Conservation (phyloP, 1,140 invertebrate genomes). For the Leptonema lineaticorne region DNA sequence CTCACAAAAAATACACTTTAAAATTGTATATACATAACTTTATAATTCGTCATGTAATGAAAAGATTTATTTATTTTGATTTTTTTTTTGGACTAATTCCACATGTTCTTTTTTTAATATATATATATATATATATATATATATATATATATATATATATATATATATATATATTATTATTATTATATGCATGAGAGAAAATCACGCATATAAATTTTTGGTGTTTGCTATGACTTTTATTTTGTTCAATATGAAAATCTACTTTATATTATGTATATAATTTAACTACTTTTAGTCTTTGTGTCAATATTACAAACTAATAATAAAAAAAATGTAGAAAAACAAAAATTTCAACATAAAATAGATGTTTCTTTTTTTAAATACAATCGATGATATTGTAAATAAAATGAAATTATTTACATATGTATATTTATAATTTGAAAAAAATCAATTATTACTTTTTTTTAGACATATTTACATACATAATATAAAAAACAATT, state of each 20-base stretch:
- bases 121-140: conserved; percentile 2
- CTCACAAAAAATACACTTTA: conserved; percentile 1
- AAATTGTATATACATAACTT: conserved; percentile 1
- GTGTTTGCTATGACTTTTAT: too few relatives aligned
- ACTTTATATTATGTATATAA: conserved; percentile 23
- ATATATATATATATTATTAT: too few relatives aligned
- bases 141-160: conserved; percentile 7
- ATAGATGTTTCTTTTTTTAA: too few relatives aligned
- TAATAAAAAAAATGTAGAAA: too few relatives aligned
- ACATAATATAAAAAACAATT: conserved; percentile 1
- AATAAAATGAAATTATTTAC: conserved; percentile 10
- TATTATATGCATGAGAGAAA: too few relatives aligned
- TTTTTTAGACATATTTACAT: conserved; percentile 10
- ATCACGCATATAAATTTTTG: too few relatives aligned
- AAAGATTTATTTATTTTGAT: neutral
- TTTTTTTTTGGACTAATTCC: conserved; percentile 10
- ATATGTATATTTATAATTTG: neutral
- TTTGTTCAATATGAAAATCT: too few relatives aligned
- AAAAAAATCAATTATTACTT: too few relatives aligned
- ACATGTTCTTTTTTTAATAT: neutral
- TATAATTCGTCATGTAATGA: neutral
- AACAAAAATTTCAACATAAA: too few relatives aligned
- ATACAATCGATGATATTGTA: too few relatives aligned
- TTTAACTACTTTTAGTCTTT: conserved; percentile 37
- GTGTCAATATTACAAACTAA: conserved; percentile 6